Evolutionary conservation across 2,113 vertebrate species (phyloP), one percentile per base, ranked within the genome.

Genomic region (Sebastes fasciatus): DNA sequence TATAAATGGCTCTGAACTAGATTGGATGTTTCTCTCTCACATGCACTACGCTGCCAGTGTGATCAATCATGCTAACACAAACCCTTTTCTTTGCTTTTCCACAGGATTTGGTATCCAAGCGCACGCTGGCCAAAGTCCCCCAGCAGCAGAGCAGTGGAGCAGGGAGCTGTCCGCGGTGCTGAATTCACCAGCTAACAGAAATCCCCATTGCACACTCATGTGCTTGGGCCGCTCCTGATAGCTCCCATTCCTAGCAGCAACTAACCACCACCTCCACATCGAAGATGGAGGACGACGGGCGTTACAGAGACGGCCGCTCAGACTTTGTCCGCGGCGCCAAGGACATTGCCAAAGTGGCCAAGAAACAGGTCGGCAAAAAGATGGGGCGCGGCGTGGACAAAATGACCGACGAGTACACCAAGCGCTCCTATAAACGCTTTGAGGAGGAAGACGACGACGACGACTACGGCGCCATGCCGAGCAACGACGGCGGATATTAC

Each of bases 271-370:
- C 79, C 70, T 57, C 82, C 46, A 43, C 77, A 79, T 58, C 76
- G 79, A 90, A 84, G 75, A 99, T 99, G 98, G 98, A 99, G 0
- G 98, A 99, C 77, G 96, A 95, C 45, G 89, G 87, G 17, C 86
- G 95, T 54, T 98, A 97, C 93, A 93, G 96, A 84, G 98, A 99
- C 88, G 43, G 79, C 49, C 96, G 98, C 81, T 95, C 97, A 2
- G 98, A 98, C n/a, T 98, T 99, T 93, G 97, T 99, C 93, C 97
- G 97, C 0, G 97, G 98, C 0, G 98, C 98, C 80, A 98, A 98
- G 87, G 98, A 99, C 95, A 99, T 99, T 0, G 98, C 98, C 88
- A 99, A 99, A 89, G 98, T 98, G 74, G 97, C 98, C 90, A 97
- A 99, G 93, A 97, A 96, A 70, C 98, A 99, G 0, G 97, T 98